Evolutionary conservation across 2,888 invertebrate species (phyloP), one percentile per base, ranked within the genome.

Genomic region (Chelonus formosanus): DNA sequence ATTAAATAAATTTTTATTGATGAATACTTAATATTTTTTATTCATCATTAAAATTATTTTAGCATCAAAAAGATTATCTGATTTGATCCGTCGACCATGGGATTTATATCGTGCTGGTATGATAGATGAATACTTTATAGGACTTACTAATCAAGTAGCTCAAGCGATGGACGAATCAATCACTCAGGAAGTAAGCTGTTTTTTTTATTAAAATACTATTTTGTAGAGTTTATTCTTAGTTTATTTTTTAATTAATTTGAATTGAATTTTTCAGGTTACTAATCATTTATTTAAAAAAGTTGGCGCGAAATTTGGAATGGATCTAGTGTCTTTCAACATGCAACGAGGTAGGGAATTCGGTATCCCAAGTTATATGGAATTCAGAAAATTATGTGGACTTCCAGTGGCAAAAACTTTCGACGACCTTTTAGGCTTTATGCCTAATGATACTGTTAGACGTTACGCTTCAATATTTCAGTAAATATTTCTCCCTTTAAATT

Each of bases 91-190:
- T 75, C 89, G 95, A 77, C 96, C 96, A 0, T 95, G 92, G 81
- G 95, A 96, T 84, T 86, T 96, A 71, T 96, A 96, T 85, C 88
- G 95, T 78, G 94, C 96, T 20, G 95, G 96, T 63, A 93, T 95
- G 3, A 85, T 96, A 40, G 96, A 96, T 80, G 95, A 96, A 85
- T 96, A 96, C 81, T 90, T 96, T 44, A 94, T 95, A 93, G 96
- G 96, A 45, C 85, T 96, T 71, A 92, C 95, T 91, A 96, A 96
- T 84, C 96, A 96, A 86, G 95, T 95, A 32, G 95, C 96, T 2
- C 95, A 96, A 84, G 95, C 95, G 79, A 95, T 96, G 94, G 96
- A 96, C 82, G 95, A 96, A 82, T 95, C 95, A 0, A 94, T 96
- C 72, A 96, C 96, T 0, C 86, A 87, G 78, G 88, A 89, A 80